These are phyloP conservation scores for Synanthedon myopaeformis DNA, from an alignment of 2,888 invertebrate species.

Conservation along the genomic window DNA sequence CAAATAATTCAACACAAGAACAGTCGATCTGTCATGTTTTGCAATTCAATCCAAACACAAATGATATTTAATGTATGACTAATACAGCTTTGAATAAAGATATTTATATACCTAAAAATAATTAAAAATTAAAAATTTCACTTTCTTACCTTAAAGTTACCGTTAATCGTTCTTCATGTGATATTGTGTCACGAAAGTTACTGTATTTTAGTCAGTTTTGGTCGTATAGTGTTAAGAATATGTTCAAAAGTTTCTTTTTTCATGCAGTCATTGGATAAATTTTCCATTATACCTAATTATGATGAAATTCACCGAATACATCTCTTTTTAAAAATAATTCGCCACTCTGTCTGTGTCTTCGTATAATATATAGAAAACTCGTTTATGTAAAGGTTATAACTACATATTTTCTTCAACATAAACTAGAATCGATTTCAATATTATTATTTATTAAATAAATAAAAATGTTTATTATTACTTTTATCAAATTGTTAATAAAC, in stretches of 20 bases:
- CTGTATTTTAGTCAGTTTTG: not conserved
- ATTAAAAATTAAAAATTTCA: too few species aligned
- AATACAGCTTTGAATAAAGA: not conserved
- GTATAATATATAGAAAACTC: too few species aligned
- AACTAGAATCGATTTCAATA: too few species aligned
- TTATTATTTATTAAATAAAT: not conserved
- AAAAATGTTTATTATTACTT: not conserved
- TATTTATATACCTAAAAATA: not conserved
- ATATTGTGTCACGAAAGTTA: constrained; percentile 1
- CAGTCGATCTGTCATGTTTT: not conserved
- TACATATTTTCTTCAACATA: too few species aligned
- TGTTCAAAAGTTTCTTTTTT: constrained; percentile 1
- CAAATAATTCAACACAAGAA: too few species aligned
- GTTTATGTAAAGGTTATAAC: too few species aligned
- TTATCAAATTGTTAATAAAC: not conserved
- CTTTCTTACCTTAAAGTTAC: not conserved
- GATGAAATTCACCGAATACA: not conserved
- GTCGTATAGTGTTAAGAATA: not conserved
- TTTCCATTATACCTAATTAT: too few species aligned
- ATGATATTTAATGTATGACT: not conserved
- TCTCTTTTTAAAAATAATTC: not conserved
- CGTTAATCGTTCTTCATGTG: constrained; percentile 1
- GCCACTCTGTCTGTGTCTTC: not conserved
- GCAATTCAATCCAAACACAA: not conserved
- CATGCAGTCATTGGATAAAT: not conserved